Evolutionary conservation across 1,140 invertebrate genomes (phyloP).

Genomic region (Nylanderia fulva): DNA sequence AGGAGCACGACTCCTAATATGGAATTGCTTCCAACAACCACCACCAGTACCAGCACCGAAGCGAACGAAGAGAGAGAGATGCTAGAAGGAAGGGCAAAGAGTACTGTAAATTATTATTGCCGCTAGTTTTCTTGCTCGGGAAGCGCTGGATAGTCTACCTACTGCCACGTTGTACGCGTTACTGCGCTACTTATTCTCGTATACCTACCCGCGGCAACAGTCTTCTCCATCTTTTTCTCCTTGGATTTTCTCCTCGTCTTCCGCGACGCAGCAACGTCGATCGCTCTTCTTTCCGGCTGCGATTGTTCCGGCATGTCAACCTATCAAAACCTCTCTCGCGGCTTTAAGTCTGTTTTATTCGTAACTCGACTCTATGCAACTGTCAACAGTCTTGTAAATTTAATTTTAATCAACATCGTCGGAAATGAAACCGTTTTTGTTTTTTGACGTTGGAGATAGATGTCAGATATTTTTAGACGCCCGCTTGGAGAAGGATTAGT

Average conservation of each 20-base stretch:
- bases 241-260: not conserved
- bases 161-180: conserved; percentile 64
- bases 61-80: conserved; percentile 23
- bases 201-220: conserved; percentile 48
- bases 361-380: not conserved
- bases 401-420: no score
- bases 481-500: not conserved
- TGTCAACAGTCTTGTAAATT: not conserved
- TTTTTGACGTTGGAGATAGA: not conserved
- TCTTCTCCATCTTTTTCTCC: conserved; percentile 14
- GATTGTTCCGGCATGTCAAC: conserved; percentile 11
- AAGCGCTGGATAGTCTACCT: conserved; percentile 50
- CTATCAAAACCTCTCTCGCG: not conserved
- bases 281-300: conserved; percentile 31
- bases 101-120: conserved; percentile 75
- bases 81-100: conserved; percentile 41
- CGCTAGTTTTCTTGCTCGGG: conserved; percentile 70
- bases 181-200: conserved; percentile 67
- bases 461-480: not conserved
- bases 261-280: conserved; percentile 19
- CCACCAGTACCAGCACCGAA: conserved; percentile 38
- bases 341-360: not conserved
- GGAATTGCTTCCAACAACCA: conserved; percentile 71
- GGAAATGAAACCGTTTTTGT: not conserved
- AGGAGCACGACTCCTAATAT: conserved; percentile 69